Conservation (phyloP, 1,140 invertebrate species). For the Brevipalpus yothersi region DNA sequence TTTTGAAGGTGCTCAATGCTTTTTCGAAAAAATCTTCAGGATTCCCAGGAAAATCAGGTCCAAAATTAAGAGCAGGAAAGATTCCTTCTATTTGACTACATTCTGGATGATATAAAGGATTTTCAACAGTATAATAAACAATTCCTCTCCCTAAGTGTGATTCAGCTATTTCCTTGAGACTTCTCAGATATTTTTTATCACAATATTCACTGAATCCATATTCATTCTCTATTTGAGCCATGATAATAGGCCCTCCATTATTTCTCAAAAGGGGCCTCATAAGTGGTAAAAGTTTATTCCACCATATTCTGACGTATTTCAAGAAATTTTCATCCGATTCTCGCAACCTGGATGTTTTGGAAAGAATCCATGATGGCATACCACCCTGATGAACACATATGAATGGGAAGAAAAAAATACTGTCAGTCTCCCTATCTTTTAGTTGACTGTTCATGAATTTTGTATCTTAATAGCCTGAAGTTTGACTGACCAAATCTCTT, state of each 20-base stretch:
- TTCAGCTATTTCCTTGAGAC: conserved; percentile 4
- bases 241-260: conserved; percentile 22
- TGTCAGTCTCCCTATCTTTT: too few species aligned
- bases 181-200: conserved; percentile 9
- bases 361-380: conserved; percentile 20
- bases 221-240: conserved; percentile 18
- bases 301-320: conserved; percentile 18
- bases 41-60: conserved; percentile 19
- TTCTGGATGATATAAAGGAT: conserved; percentile 18
- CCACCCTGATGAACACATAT: conserved; percentile 13
- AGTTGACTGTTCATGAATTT: not conserved
- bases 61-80: conserved; percentile 53
- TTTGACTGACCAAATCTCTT: conserved; percentile 20
- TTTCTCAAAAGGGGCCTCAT: conserved; percentile 20
- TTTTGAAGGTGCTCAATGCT: too few species aligned
- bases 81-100: conserved; percentile 36
- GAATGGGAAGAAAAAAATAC: too few species aligned
- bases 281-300: conserved; percentile 17
- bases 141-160: conserved; percentile 9
- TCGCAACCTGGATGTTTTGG: conserved; percentile 7
- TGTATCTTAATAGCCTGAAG: not conserved
- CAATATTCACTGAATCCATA: conserved; percentile 13
- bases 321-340: conserved; percentile 15
- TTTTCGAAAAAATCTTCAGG: not conserved
- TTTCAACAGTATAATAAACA: conserved; percentile 11